Base-by-base conservation (phyloP, 2,797 vertebrate species). In the Tapera naevia region DNA sequence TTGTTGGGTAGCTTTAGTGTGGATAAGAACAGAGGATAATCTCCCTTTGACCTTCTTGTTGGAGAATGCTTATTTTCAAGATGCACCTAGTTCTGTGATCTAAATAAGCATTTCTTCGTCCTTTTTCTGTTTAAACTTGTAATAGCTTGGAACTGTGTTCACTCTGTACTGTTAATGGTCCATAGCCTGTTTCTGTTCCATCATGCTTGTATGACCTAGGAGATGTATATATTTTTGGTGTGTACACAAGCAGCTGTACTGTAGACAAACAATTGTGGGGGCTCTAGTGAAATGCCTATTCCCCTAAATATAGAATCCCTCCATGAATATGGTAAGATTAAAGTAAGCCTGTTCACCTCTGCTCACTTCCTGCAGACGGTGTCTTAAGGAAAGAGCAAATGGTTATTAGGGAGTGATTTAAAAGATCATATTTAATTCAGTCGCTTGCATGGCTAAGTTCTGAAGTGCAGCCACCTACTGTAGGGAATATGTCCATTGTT, bases 241-340 rank as follows among this genome's bases (percentile, higher is more conserved):
- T 62, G 30, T 60, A 7, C 64, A 95, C 56, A 41, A 87, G 89
- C 97, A n/a, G n/a, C n/a, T n/a, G n/a, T n/a, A n/a, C n/a, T n/a
- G n/a, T n/a, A n/a, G n/a, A n/a, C n/a, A n/a, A n/a, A n/a, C n/a
- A n/a, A n/a, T n/a, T n/a, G n/a, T n/a, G n/a, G n/a, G n/a, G n/a
- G 50, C 86, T 94, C 78, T 54, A 81, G 88, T 91, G 80, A 96
- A 86, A 74, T 66, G 39, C 56, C 54, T 53, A 65, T 54, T 75
- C 13, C 57, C 46, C 65, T 72, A 89, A 54, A 78, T 86, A 72
- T 11, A 86, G 94, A 86, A 58, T 80, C 28, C 30, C 82, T 24
- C 35, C 54, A 25, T 1, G 9, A 28, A 60, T 18, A 9, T 64
- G 89, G 35, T 43, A 43, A 88, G 74, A 90, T 90, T 96, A 87